Evolutionary conservation across 2,113 vertebrate genomes (phyloP).

Genomic region (Pangasianodon gigas): DNA sequence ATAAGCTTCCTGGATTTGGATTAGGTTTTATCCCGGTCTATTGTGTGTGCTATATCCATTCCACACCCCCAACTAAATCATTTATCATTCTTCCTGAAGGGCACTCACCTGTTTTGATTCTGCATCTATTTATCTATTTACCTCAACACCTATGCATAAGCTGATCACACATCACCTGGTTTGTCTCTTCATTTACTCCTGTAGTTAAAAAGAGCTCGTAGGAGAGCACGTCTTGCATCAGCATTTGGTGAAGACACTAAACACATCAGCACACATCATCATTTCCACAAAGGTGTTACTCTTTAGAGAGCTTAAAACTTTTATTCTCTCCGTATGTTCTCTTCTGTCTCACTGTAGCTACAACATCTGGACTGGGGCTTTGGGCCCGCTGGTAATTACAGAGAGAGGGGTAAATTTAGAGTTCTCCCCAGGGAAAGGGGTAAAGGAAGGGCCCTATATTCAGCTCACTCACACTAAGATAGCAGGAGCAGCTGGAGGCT

Average conservation of each 20-base stretch:
- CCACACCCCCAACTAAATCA: neutral
- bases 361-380: slow-evolving; percentile 73
- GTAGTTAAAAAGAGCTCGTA: slow-evolving; percentile 21
- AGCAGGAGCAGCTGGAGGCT: slow-evolving; percentile 51
- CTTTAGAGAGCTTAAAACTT: slow-evolving; percentile 65
- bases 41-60: neutral
- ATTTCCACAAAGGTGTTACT: slow-evolving; percentile 27
- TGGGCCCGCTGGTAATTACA: slow-evolving; percentile 73
- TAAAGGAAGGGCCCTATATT: slow-evolving; percentile 43
- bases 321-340: slow-evolving; percentile 60
- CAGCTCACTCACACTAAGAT: slow-evolving; percentile 27
- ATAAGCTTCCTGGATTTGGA: neutral
- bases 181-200: neutral
- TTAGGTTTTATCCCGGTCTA: neutral
- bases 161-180: slow-evolving; percentile 30
- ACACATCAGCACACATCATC: slow-evolving; percentile 33
- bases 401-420: slow-evolving; percentile 62
- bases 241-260: neutral
- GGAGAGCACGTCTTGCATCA: neutral
- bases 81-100: neutral
- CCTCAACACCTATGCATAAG: neutral
- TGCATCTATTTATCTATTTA: neutral
- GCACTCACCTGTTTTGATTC: neutral
- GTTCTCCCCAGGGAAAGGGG: slow-evolving; percentile 62
- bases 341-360: slow-evolving; percentile 47